Evolutionary conservation across 2,888 invertebrate species (phyloP).

Genomic region (Dascillus cervinus): DNA sequence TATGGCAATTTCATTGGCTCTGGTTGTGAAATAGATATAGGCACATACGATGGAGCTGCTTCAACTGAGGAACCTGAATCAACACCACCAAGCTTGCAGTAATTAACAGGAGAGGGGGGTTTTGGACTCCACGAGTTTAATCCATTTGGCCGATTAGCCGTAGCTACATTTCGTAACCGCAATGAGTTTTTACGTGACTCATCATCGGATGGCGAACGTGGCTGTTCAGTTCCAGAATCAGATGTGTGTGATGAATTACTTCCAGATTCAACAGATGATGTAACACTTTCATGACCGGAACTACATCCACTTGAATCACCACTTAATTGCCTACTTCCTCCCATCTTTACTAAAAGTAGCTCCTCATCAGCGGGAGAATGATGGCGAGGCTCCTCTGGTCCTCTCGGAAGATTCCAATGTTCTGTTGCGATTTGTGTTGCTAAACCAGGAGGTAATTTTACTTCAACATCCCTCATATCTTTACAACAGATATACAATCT

Average conservation of each 20-base stretch:
- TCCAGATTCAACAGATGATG: conserved; percentile 47
- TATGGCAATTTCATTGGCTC: conserved; percentile 16
- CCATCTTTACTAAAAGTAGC: conserved; percentile 28
- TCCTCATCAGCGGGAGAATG: conserved; percentile 30
- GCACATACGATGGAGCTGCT: conserved; percentile 21
- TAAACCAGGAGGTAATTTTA: conserved; percentile 59
- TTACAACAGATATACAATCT: conserved; percentile 12
- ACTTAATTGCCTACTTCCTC: conserved; percentile 20
- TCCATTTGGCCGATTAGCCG: conserved; percentile 16
- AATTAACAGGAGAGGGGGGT: conserved; percentile 19
- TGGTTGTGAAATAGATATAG: conserved; percentile 14
- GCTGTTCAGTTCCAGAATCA: conserved; percentile 44
- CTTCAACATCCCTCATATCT: conserved; percentile 57
- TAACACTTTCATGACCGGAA: conserved; percentile 50
- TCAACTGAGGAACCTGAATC: conserved; percentile 18
- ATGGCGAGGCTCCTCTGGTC: conserved; percentile 27
- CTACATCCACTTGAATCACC: conserved; percentile 52
- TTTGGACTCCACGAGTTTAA: conserved; percentile 7
- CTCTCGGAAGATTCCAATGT: conserved; percentile 34
- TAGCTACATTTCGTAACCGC: conserved; percentile 26
- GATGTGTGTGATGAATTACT: conserved; percentile 45
- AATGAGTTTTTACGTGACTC: conserved; percentile 27
- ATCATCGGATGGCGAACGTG: conserved; percentile 22
- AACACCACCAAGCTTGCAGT: conserved; percentile 32
- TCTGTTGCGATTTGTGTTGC: conserved; percentile 30